These are phyloP conservation scores for Mellivora capensis DNA, from an alignment of 2,113 vertebrate genomes.

Conservation along the genomic window DNA sequence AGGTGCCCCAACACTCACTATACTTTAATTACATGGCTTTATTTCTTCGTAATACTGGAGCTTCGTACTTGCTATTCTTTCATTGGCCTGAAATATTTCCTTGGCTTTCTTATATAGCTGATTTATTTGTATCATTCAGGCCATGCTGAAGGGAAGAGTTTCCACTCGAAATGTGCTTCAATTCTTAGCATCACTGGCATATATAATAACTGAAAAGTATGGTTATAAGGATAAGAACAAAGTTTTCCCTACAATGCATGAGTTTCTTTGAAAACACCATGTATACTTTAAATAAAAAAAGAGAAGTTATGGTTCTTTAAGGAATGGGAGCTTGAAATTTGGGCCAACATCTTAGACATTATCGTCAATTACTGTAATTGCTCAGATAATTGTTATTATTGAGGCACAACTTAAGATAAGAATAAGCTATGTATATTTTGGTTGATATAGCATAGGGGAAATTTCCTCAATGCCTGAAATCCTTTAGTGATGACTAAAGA, in stretches of 20 bases:
- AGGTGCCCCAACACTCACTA: not conserved
- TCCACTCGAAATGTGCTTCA: not conserved
- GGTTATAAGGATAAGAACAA: not conserved
- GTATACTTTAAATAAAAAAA: not conserved
- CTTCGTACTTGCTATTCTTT: not conserved
- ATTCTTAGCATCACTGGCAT: not conserved
- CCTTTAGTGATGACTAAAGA: conserved; percentile 21
- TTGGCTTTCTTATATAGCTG: not conserved
- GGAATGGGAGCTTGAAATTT: not conserved
- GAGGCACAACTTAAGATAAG: not conserved
- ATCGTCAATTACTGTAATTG: not conserved
- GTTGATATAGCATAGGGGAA: not conserved
- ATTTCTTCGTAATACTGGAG: not conserved
- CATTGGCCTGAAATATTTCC: not conserved
- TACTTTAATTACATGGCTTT: not conserved
- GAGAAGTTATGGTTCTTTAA: not conserved
- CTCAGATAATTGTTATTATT: not conserved
- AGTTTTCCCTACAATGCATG: not conserved
- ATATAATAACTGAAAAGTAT: not conserved
- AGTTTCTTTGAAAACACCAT: not conserved
- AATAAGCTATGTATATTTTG: not conserved
- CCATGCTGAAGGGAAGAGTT: not conserved
- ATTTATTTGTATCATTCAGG: not conserved
- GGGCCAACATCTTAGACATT: not conserved
- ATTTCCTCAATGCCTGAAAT: not conserved